Evolutionary conservation across 2,797 vertebrate species (phyloP), one percentile per base, ranked within the genome.

Genomic region (Synaphobranchus kaupii): DNA sequence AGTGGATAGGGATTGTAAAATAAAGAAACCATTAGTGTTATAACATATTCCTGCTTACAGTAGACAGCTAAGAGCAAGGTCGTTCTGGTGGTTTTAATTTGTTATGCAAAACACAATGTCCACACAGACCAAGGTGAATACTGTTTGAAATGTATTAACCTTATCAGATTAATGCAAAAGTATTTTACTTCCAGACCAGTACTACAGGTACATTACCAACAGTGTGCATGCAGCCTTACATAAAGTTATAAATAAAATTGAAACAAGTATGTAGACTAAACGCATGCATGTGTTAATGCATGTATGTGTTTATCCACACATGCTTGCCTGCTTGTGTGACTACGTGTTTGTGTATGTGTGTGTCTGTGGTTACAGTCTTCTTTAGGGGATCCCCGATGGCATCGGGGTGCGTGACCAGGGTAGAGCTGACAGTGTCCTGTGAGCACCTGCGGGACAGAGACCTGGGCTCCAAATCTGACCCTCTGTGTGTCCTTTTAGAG

Each of bases 381-480:
- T 80, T 22, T 5, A 80, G 76, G 44, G 12, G 4, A 80, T 44
- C 76, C 31, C 76, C 3, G 44, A 95, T 95, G 96, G 95, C 96
- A 0, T 22, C 25, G 0, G 96, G 97, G 76, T 96, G 95, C 89
- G 96, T 98, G 86, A 96, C 97, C 0, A 99, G 98, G 91, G 98
- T 99, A 93, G 97, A 98, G 89, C 95, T 99, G 87, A 97, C 95
- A 8, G 82, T 99, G 91, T 95, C 97, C 92, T 99, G 98, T 93
- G 95, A 96, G 85, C 96, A 96, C 89, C 97, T 99, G 20, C 88
- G 99, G 95, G 98, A 99, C 93, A 97, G 92, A 95, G 98, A 99
- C 88, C 39, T 99, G 63, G 94, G 96, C 76, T 99, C 98, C 5
- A 99, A 98, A 91, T 99, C 98, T 0, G 98, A 99, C 91, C 98